A percentile compares a stretch with the other conserved stretches of the same genome.
Conservation (phyloP, 2,113 vertebrate species). For the Elanus axillaris region DNA sequence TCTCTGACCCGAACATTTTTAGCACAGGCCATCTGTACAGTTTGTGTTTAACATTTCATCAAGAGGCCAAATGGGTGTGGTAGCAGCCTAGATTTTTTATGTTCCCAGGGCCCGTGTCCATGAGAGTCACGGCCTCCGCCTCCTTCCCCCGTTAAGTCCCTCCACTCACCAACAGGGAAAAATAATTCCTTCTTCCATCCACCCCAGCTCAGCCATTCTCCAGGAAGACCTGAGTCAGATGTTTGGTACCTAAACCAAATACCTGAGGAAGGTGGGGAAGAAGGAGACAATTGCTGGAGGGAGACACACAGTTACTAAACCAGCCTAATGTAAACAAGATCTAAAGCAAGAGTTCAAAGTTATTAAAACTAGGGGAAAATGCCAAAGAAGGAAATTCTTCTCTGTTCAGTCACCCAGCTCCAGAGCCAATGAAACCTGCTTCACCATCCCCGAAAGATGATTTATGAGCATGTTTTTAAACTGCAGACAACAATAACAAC, state of each 20-base stretch:
- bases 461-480: slow-evolving; percentile 41
- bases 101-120: neutral
- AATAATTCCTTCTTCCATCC: neutral
- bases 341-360: slow-evolving; percentile 65
- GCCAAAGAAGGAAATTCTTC: slow-evolving; percentile 65
- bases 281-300: slow-evolving; percentile 60
- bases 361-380: slow-evolving; percentile 55
- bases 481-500: slow-evolving; percentile 49
- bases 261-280: slow-evolving; percentile 64
- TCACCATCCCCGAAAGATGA: neutral
- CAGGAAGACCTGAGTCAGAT: slow-evolving; percentile 62
- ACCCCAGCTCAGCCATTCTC: neutral
- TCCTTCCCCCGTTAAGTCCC: neutral
- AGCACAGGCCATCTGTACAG: neutral
- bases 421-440: slow-evolving; percentile 31
- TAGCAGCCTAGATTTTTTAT: neutral
- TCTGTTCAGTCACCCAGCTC: slow-evolving; percentile 40
- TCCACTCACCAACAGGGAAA: neutral
- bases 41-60: neutral
- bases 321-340: slow-evolving; percentile 60
- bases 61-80: neutral
- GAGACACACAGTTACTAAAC: slow-evolving; percentile 48
- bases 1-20: neutral
- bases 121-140: neutral
- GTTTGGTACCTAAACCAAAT: slow-evolving; percentile 64